A percentile compares a stretch with the other conserved stretches of the same genome.
Evolutionary conservation across 2,797 vertebrate species (phyloP).

Genomic region (Tenualosa ilisha): DNA sequence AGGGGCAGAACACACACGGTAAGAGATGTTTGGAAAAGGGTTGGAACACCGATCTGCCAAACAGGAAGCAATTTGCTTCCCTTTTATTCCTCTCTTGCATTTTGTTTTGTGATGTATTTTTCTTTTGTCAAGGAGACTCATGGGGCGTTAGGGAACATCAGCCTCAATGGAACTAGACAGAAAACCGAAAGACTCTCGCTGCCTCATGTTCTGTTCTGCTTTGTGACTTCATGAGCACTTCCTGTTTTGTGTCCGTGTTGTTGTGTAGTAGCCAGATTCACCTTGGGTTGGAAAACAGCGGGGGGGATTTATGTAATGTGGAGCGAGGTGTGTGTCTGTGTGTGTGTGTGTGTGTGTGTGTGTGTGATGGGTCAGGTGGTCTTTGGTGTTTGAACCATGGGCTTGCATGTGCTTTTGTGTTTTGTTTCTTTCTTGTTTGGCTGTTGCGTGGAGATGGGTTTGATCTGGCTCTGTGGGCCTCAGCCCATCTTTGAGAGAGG

Average conservation of each 20-base stretch:
- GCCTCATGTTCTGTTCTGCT: background rate
- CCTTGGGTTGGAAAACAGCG: background rate
- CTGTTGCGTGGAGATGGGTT: background rate
- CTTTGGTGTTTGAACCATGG: too few relatives aligned
- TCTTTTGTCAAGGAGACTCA: background rate
- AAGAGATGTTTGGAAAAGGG: background rate
- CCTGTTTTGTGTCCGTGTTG: background rate
- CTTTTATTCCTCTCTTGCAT: background rate
- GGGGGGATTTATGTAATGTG: background rate
- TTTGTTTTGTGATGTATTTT: too few relatives aligned
- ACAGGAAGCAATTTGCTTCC: background rate
- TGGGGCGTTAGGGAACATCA: background rate
- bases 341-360: slow-evolving; percentile 9
- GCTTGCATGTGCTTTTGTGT: too few relatives aligned
- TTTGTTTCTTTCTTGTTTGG: too few relatives aligned
- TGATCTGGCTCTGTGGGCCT: slow-evolving; percentile 17
- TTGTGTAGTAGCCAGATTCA: background rate
- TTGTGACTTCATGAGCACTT: background rate
- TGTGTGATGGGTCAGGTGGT: background rate
- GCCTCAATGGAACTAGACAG: background rate
- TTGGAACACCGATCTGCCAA: background rate
- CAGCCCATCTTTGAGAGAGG: slow-evolving; percentile 69
- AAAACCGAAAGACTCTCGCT: background rate
- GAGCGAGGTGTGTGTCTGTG: background rate
- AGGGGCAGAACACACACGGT: background rate